Conservation (phyloP, 2,797 vertebrate species). For the Gallinago nigripennis region DNA sequence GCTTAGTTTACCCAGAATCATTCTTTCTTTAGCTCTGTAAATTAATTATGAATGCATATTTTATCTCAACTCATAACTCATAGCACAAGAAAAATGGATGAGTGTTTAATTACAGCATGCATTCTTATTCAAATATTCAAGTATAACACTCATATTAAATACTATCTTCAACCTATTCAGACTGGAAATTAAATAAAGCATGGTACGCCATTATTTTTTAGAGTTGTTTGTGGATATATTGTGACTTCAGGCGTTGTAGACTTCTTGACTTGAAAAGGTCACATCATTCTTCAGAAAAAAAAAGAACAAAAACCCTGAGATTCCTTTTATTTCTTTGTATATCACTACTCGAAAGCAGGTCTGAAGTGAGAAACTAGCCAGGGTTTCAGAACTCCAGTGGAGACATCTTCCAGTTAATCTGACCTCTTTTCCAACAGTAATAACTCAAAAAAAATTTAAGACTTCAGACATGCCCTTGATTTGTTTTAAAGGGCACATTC, state of each 20-base stretch:
- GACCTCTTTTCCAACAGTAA: slow-evolving; percentile 55
- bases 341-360: slow-evolving; percentile 29
- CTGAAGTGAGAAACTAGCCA: slow-evolving; percentile 46
- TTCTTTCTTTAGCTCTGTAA: not conserved
- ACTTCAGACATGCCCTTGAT: slow-evolving; percentile 53
- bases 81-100: not conserved
- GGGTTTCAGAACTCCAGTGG: slow-evolving; percentile 52
- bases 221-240: slow-evolving; percentile 14
- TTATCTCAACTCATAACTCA: not conserved
- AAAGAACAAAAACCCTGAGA: slow-evolving; percentile 10
- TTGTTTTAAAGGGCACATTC: slow-evolving; percentile 59
- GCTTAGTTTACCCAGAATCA: not conserved
- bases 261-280: slow-evolving; percentile 47
- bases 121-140: not conserved
- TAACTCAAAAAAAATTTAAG: slow-evolving; percentile 23
- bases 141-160: not conserved
- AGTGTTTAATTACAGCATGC: not conserved
- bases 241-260: slow-evolving; percentile 1
- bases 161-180: not conserved
- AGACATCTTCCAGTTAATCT: slow-evolving; percentile 52
- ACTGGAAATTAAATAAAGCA: slow-evolving; percentile 20
- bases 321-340: slow-evolving; percentile 57
- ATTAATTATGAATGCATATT: not conserved
- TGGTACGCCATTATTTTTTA: not conserved
- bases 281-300: slow-evolving; percentile 6